Base-by-base conservation (phyloP, 2,888 invertebrate genomes). In the Beris morrisii region DNA sequence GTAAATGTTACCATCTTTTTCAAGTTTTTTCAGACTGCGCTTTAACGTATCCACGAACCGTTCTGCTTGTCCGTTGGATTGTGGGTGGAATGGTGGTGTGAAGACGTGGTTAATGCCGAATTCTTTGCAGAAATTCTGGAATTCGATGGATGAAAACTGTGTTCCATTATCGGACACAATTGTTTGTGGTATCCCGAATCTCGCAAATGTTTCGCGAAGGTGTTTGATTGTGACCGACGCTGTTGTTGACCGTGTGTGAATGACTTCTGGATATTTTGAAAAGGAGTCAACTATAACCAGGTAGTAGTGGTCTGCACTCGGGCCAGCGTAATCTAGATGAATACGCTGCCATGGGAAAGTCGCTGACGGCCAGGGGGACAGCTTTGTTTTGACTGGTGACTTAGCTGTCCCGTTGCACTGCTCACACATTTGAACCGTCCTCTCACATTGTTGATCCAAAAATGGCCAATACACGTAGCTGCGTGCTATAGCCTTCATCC, bases 211-310 rank as follows among this genome's bases (percentile, higher is more conserved):
- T 22, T 22, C 22, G 22, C 22, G 22, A 22, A 22, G 22, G 22
- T 22, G 22, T 22, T 22, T 22, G 22, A 22, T 22, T 22, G 22
- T 22, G 22, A 22, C 22, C 22, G 22, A 22, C 22, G 22, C 22
- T 22, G 22, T 22, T 22, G 66, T 69, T 53, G 67, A 70, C 11
- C 67, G 64, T 69, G 73, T 72, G 64, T 68, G 67, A 43, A 71
- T 70, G 9, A 76, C 73, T 69, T 80, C 79, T 3, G 76, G 78
- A 77, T 70, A 22, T 22, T 22, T 22, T 3, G 22, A 22, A 22
- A 73, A 74, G 1, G 78, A 72, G 69, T 81, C 80, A 4, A 77
- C 73, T 4, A 80, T 70, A n/a, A 81, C 69, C 22, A 4, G 15
- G 5, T 50, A 50, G 15, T 50, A 50, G 15, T 50, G 0, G 50